Evolutionary conservation across 92 coral and sea anemone genomes (phyloP).

Genomic region (Epizoanthus fatuus): DNA sequence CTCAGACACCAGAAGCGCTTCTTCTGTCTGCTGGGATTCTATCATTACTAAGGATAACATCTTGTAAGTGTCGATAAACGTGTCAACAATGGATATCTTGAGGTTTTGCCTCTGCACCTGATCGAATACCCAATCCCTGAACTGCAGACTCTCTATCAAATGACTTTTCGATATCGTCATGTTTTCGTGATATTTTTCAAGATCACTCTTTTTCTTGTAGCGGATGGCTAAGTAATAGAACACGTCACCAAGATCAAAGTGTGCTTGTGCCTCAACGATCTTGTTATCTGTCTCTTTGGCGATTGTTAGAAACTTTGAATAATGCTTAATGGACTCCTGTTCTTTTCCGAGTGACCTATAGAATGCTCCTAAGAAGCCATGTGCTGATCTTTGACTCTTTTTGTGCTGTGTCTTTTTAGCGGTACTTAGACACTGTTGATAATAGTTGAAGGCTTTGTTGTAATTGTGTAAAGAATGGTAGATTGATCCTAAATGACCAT

Average conservation of each 20-base stretch:
- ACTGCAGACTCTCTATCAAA: conserved; percentile 29
- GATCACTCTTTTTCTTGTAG: not conserved
- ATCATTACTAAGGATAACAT: no score
- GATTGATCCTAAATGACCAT: no score
- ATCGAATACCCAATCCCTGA: conserved; percentile 44
- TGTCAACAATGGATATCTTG: no score
- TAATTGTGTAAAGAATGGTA: no score
- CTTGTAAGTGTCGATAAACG: no score
- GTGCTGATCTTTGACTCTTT: not conserved
- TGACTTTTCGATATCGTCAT: not conserved
- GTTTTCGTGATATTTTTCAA: not conserved
- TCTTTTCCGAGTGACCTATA: conserved; percentile 4
- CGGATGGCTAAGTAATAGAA: no score
- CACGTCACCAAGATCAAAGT: conserved; percentile 17
- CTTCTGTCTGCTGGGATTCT: no score
- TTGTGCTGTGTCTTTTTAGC: no score
- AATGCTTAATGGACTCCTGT: conserved; percentile 20
- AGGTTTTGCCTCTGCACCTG: conserved; percentile 24
- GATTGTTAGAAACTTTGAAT: conserved; percentile 19
- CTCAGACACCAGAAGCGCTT: no score
- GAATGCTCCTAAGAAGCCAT: conserved; percentile 16
- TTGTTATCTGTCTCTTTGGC: conserved; percentile 14
- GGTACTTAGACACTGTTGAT: no score
- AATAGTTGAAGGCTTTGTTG: no score
- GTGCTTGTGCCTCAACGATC: conserved; percentile 9